Conservation (phyloP, 2,888 invertebrate genomes). For the Acleris emargana region DNA sequence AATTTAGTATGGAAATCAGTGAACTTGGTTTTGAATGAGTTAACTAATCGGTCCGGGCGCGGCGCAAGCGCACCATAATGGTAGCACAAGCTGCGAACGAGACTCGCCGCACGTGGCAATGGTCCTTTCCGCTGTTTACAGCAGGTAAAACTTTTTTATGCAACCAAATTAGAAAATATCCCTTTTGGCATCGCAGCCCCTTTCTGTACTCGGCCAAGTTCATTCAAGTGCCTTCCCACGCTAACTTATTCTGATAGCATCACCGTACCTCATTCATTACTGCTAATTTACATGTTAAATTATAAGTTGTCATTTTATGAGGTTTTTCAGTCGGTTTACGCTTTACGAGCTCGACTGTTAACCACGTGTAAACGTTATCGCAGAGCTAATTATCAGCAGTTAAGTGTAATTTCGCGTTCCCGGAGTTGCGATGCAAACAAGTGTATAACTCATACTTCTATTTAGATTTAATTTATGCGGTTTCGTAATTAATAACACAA, state of each 20-base stretch:
- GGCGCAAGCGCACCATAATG: constrained; percentile 32
- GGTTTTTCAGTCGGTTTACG: constrained; percentile 32
- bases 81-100: constrained; percentile 61
- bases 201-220: constrained; percentile 49
- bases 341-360: constrained; percentile 22
- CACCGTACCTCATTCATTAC: constrained; percentile 29
- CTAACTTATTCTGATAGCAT: constrained; percentile 37
- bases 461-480: no score
- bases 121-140: constrained; percentile 75
- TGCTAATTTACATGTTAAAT: constrained; percentile 35
- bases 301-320: constrained; percentile 34
- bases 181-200: constrained; percentile 63
- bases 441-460: neutral
- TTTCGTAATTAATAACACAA: no score
- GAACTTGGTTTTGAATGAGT: neutral
- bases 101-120: constrained; percentile 75
- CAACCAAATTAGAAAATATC: constrained; percentile 54
- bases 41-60: constrained; percentile 26
- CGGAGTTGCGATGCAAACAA: neutral
- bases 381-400: constrained; percentile 29
- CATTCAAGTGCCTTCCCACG: constrained; percentile 59
- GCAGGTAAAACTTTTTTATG: constrained; percentile 76
- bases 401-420: constrained; percentile 15
- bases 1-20: neutral
- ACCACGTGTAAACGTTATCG: constrained; percentile 33